Conservation (phyloP, 2,888 invertebrate genomes). For the Lamellibrachia satsuma region DNA sequence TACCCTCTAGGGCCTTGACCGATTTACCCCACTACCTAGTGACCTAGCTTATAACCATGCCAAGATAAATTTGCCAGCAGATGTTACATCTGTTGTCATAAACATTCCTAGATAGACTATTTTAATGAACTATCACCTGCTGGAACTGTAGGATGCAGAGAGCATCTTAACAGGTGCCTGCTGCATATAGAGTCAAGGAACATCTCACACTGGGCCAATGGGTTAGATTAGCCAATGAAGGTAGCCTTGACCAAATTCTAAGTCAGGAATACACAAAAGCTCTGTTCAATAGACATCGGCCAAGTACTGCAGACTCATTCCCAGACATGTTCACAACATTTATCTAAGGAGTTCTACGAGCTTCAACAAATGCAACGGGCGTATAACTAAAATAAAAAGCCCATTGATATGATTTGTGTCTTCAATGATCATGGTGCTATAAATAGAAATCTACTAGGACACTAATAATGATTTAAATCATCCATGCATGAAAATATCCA, state of each 20-base stretch:
- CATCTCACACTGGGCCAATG: background rate
- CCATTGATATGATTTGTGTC: too few species aligned
- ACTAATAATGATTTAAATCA: background rate
- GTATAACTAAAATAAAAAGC: too few species aligned
- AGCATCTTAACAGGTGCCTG: background rate
- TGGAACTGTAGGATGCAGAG: background rate
- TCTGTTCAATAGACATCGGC: background rate
- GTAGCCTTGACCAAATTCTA: background rate
- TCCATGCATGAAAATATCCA: background rate
- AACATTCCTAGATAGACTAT: background rate
- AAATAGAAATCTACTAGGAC: background rate
- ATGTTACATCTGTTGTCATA: background rate
- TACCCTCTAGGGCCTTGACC: too few species aligned
- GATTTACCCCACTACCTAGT: background rate
- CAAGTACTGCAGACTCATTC: background rate
- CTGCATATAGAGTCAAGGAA: background rate
- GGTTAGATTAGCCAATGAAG: background rate
- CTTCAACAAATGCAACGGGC: too few species aligned
- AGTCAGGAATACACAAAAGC: background rate
- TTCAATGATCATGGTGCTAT: too few species aligned
- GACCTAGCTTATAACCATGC: background rate
- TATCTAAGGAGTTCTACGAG: too few species aligned
- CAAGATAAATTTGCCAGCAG: background rate
- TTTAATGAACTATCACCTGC: background rate
- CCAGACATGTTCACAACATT: background rate